These are phyloP conservation scores for Tragelaphus strepsiceros DNA, from an alignment of 2,113 vertebrate species.

Conservation along the genomic window DNA sequence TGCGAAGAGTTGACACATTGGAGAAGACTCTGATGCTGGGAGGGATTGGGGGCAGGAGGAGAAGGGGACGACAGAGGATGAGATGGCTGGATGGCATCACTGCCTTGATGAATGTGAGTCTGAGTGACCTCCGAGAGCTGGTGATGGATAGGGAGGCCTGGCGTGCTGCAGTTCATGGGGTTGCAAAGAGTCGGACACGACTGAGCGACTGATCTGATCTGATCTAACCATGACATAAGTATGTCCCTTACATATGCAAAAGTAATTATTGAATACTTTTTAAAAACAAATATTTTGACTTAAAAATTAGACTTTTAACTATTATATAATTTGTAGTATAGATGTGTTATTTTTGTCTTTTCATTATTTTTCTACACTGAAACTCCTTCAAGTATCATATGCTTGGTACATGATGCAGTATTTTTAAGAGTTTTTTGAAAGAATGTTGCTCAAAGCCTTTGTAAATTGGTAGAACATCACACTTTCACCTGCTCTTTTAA, in stretches of 20 bases:
- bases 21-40: too few species aligned
- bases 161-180: too few species aligned
- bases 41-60: too few species aligned
- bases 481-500: neutral
- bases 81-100: too few species aligned
- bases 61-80: too few species aligned
- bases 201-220: too few species aligned
- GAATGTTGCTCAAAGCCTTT: neutral
- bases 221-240: neutral
- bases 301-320: neutral
- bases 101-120: too few species aligned
- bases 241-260: neutral
- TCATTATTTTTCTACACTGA: neutral
- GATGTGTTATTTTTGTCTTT: slow-evolving; percentile 13
- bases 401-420: neutral
- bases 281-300: neutral
- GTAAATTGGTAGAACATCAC: neutral
- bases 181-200: too few species aligned
- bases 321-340: neutral
- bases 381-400: neutral
- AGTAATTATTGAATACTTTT: neutral
- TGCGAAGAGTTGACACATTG: too few species aligned
- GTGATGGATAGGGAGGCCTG: too few species aligned
- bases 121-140: too few species aligned
- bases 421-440: neutral